Percentiles rank a stretch among this genome's conserved stretches.
Evolutionary conservation across 2,113 vertebrate genomes (phyloP).

Genomic region (Azemiops feae): DNA sequence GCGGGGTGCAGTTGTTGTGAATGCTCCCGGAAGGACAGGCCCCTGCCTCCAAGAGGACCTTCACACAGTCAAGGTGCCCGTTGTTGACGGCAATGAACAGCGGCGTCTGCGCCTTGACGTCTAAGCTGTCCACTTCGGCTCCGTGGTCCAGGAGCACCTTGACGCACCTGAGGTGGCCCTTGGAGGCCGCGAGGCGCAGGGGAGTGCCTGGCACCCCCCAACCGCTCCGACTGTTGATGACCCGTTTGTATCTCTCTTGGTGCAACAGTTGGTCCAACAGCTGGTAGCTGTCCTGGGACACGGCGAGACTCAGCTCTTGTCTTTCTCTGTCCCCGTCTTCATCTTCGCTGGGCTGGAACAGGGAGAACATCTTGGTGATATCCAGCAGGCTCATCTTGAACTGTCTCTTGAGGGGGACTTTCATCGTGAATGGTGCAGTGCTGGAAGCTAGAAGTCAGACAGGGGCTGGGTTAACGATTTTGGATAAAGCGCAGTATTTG

Average conservation of each 20-base stretch:
- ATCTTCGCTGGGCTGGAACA: slow-evolving; percentile 81
- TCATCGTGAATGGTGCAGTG: slow-evolving; percentile 52
- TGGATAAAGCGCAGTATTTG: background rate
- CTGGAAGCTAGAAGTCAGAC: slow-evolving; percentile 26
- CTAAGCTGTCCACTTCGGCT: slow-evolving; percentile 87
- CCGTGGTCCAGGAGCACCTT: slow-evolving; percentile 82
- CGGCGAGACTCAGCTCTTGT: slow-evolving; percentile 77
- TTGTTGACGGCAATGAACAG: slow-evolving; percentile 89
- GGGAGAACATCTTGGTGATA: slow-evolving; percentile 90
- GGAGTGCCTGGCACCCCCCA: slow-evolving; percentile 90
- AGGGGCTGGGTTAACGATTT: background rate
- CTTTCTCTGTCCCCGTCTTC: slow-evolving; percentile 69
- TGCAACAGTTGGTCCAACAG: slow-evolving; percentile 76
- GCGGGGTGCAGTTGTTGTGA: slow-evolving; percentile 89
- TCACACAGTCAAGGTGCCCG: slow-evolving; percentile 85
- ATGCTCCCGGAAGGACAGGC: slow-evolving; percentile 83
- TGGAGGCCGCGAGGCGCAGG: slow-evolving; percentile 80
- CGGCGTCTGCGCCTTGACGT: slow-evolving; percentile 93
- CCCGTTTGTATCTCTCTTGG: slow-evolving; percentile 78
- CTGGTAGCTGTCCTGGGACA: slow-evolving; percentile 72
- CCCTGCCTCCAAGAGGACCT: slow-evolving; percentile 80
- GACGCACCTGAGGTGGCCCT: slow-evolving; percentile 79
- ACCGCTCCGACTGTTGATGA: slow-evolving; percentile 83
- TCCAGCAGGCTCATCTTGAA: slow-evolving; percentile 88
- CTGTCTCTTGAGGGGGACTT: slow-evolving; percentile 57